Conservation (phyloP, 2,888 invertebrate species). For the Cryptocheilus praepositus region DNA sequence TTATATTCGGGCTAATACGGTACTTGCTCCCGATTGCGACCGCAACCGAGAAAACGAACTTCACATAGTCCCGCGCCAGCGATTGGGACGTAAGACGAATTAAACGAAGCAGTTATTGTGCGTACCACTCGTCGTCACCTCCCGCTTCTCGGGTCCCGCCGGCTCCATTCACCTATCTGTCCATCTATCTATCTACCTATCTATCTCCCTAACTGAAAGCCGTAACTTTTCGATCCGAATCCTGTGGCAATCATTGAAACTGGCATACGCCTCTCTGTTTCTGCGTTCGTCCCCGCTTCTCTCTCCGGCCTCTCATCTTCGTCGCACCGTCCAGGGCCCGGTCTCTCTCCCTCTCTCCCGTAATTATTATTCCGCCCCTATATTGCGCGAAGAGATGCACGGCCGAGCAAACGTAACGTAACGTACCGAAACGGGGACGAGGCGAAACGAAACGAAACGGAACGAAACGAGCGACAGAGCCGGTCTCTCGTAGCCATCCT, state of each 20-base stretch:
- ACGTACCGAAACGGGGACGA: constrained; percentile 71
- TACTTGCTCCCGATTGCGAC: no score
- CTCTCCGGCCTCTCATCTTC: constrained; percentile 1
- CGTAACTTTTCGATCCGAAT: not conserved
- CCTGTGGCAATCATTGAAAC: constrained; percentile 51
- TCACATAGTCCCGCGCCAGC: no score
- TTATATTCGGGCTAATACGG: no score
- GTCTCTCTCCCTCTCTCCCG: not conserved
- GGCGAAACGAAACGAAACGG: constrained; percentile 70
- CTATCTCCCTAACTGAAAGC: constrained; percentile 7
- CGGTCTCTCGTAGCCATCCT: constrained; percentile 40
- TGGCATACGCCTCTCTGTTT: constrained; percentile 28
- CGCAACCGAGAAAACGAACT: no score
- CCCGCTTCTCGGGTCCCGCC: not conserved
- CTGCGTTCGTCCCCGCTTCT: not conserved
- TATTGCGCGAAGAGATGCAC: constrained; percentile 67
- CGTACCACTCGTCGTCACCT: not conserved
- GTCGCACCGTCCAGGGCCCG: not conserved
- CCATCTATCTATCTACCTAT: constrained; percentile 10
- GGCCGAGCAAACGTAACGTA: constrained; percentile 70
- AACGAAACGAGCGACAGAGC: constrained; percentile 49
- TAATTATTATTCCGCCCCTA: constrained; percentile 60
- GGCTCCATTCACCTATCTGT: not conserved
- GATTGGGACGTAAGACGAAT: no score
- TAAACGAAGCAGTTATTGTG: not conserved